Base-by-base conservation (phyloP, 37 sponge, comb jelly and placozoan genomes). In the Trichoplax adhaerens region DNA sequence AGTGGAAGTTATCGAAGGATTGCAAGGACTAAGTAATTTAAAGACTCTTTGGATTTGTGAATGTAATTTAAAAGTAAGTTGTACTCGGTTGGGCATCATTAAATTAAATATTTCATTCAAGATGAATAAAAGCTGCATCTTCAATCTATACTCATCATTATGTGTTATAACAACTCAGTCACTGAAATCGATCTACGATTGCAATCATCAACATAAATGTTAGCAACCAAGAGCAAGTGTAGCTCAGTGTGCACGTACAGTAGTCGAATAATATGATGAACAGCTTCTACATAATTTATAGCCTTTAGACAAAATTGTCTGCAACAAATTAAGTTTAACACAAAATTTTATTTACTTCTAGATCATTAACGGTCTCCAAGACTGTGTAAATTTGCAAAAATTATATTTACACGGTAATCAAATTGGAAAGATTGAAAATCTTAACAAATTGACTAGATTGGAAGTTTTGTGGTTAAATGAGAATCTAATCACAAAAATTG, bases 31-130 rank as follows among this genome's bases (percentile, higher is more conserved):
- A 72, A 64, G 54, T 0, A 55, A 53, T 5, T 72, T 93, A 50
- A 68, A 82, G 56, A 84, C 85, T 62, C 81, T 93, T 2, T 93
- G 94, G 94, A 79, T 93, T 0, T 89, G 90, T 69, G 90, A 89
- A 57, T 78, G 83, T 52, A 64, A 79, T 58, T 60, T 89, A 47
- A 58, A 78, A 69, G 85, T 84, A 10, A 2, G 59, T 74, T 29
- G 29, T 29, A 29, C 29, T 29, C 29, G 29, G 29, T 29, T 29
- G 29, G 29, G 29, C 29, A 67, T 69, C 5, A 69, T 4, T 5
- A 65, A 50, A 5, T 5, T 7, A 50, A 71, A 10, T 71, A 56
- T 48, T 50, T 71, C 6, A 71, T 71, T 59, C 6, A 71, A 62
- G 68, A 70, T 76, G 68, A 59, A 76, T 50, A 51, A 68, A 67